Evolutionary conservation across 2,113 vertebrate species (phyloP), one percentile per base, ranked within the genome.

Genomic region (Cisticola juncidis): DNA sequence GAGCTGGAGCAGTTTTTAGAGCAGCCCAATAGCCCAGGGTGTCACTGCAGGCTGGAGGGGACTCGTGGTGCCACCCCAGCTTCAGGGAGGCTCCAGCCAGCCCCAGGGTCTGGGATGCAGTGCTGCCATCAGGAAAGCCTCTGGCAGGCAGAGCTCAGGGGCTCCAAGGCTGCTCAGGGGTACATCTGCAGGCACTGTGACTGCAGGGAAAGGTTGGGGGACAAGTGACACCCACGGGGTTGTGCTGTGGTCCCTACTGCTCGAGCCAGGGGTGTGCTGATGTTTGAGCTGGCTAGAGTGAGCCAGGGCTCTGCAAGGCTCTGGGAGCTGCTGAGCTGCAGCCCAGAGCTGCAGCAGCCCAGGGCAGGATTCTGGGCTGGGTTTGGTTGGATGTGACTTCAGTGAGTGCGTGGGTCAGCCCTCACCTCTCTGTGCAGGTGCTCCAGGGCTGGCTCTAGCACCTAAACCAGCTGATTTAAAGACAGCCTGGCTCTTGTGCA

Each of bases 201-300:
- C 50, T 31, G 45, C 50, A 31, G 60, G 50, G 33, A 57, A 31
- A 24, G 24, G 6, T 4, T 45, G 54, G 21, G 38, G 47, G 61
- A 50, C 61, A 56, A 15, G 58, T 1, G 1, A 36, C 42, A 73
- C 54, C 6, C 4, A 0, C 3, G 1, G 0, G n/a, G 16, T 3
- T 57, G 42, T 66, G 51, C 56, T 48, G n/a, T 26, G 35, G 25
- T 51, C 68, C 24, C 0, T 42, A 0, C 12, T 51, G 36, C n/a
- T 29, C 1, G 64, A 38, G 38, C 0, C 4, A 20, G 58, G 48
- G 38, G 0, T 6, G 14, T 57, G 82, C 42, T 61, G 79, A 7
- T 2, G 20, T 79, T 51, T 9, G 54, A 31, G 50, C 24, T 58
- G 29, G 29, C 45, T 61, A 40, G 33, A 29, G 25, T 8, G 33